phyloP scores from a whole-genome alignment of 2,797 vertebrate species.

The Phylloscopus collybita region DNA sequence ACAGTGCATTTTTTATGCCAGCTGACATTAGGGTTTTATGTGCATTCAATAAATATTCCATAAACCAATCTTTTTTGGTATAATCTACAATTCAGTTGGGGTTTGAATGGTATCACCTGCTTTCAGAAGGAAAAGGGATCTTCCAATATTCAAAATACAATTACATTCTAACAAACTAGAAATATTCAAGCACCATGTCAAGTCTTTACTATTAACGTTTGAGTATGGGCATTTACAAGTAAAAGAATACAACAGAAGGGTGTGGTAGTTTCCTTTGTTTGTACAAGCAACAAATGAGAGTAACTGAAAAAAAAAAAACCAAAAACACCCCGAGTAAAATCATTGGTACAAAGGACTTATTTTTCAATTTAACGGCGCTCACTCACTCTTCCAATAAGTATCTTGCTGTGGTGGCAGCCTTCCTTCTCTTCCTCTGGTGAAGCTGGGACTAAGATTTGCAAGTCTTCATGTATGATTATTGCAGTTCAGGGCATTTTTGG shows the following conservation, averaged over 20 bases:
- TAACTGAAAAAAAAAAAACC: neutral
- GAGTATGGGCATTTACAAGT: slow-evolving; percentile 16
- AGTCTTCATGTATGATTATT: slow-evolving; percentile 7
- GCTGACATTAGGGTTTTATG: slow-evolving; percentile 52
- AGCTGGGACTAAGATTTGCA: slow-evolving; percentile 22
- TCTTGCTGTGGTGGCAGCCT: neutral
- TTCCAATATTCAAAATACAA: slow-evolving; percentile 19
- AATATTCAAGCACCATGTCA: slow-evolving; percentile 52
- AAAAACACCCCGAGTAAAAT: neutral
- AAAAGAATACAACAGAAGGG: neutral
- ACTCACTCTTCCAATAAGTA: neutral
- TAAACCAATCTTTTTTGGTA: slow-evolving; percentile 55
- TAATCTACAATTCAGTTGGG: slow-evolving; percentile 50
- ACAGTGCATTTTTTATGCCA: slow-evolving; percentile 66
- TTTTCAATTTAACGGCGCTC: neutral
- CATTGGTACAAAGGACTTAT: neutral
- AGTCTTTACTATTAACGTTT: neutral
- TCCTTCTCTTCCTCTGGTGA: slow-evolving; percentile 44
- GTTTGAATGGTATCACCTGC: neutral
- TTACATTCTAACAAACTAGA: slow-evolving; percentile 36
- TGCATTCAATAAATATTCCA: slow-evolving; percentile 62
- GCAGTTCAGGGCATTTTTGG: slow-evolving; percentile 52
- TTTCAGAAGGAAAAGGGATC: slow-evolving; percentile 20
- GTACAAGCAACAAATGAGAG: slow-evolving; percentile 48
- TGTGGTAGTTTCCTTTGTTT: neutral